These are phyloP conservation scores for Pyrocephalus nanus DNA, from an alignment of 2,797 vertebrate genomes.

Conservation along the genomic window DNA sequence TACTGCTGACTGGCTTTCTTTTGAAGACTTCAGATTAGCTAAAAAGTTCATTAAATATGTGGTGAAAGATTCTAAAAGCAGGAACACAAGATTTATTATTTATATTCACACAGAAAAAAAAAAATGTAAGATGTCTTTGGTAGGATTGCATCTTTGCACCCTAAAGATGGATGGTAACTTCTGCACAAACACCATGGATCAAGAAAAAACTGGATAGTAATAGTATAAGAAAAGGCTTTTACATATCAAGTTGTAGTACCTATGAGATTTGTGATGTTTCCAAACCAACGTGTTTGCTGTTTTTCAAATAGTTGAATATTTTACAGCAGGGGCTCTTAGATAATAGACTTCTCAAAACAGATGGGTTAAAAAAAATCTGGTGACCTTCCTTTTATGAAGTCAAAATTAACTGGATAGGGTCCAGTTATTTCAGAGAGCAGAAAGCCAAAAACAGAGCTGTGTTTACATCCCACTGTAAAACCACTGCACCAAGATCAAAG, in stretches of 20 bases:
- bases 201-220: neutral
- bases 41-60: neutral
- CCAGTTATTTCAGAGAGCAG: neutral
- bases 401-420: neutral
- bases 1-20: neutral
- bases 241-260: neutral
- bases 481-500: neutral
- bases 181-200: neutral
- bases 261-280: neutral
- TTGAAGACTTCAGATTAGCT: neutral
- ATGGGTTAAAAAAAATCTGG: neutral
- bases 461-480: neutral
- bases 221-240: neutral
- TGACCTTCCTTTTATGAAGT: neutral
- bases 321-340: neutral
- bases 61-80: neutral
- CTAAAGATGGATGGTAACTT: neutral
- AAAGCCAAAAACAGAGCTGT: neutral
- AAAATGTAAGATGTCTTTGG: neutral
- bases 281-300: neutral
- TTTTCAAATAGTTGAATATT: neutral
- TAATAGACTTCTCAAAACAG: neutral
- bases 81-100: neutral
- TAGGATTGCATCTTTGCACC: neutral
- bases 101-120: neutral